Evolutionary conservation across 2,888 invertebrate species (phyloP), one percentile per base, ranked within the genome.

Genomic region (Acronicta aceris): DNA sequence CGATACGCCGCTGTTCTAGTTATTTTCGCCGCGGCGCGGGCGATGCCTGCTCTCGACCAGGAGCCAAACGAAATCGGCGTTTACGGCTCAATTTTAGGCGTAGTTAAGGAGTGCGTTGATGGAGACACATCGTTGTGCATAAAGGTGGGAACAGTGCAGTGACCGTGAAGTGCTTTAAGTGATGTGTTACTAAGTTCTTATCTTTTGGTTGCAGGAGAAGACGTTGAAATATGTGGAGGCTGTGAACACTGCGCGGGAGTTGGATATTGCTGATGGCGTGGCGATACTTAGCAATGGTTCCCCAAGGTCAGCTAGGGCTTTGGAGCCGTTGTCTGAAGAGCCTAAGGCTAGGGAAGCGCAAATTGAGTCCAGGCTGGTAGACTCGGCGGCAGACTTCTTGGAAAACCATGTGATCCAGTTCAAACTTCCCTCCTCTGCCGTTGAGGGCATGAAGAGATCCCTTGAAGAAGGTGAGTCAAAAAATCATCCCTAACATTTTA

Each of bases 341-440:
- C 95, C 96, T 40, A 96, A 96, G 81, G 96, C 96, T 45, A 95
- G 97, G 63, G 97, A 97, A 89, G 95, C 96, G 46, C 96, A 96
- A 76, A 95, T 97, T n/a, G 97, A 97, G 81, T 95, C 96, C 17
- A 95, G 97, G 70, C 94, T 98, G 67, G 95, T 97, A 59, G 97
- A 98, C 82, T 96, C 96, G 69, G 95, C 97, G 55, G 96, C 97
- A 74, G 96, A 97, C 76, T 97, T 98, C 95, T 93, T 98, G 76
- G 96, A 97, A 79, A 96, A 97, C 69, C 98, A 98, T 88, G 97
- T 97, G 36, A 95, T 98, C 73, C 97, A 98, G 89, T 96, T 98
- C 86, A 97, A 96, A 85, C 94, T 98, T 46, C 98, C 98, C 38
- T 96, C 96, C 65, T 96, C 96, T 43, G 95, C 97, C 59, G 95